Evolutionary conservation across 2,113 vertebrate genomes (phyloP), one percentile per base, ranked within the genome.

Genomic region (Hemibagrus wyckioides): DNA sequence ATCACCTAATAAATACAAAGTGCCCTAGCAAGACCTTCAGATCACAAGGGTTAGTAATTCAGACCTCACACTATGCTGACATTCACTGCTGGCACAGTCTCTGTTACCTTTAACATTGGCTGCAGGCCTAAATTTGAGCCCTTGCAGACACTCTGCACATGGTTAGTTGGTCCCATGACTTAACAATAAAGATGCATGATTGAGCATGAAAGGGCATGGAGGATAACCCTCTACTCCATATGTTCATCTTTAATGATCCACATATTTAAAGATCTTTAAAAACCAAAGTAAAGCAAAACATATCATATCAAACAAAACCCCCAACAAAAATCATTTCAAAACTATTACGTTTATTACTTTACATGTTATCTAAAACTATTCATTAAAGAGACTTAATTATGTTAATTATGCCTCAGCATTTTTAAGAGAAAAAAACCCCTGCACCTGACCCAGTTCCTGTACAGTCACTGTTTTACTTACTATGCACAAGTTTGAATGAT

Each of bases 391-490:
- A 25, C 6, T 57, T 9, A n/a, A n/a, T n/a, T n/a, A n/a, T n/a
- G n/a, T 81, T 81, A 3, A 81, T 41, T 23, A 23, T 57, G 52
- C 52, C 33, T 56, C 36, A 52, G 10, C n/a, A 33, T 79, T 54
- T 36, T 86, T 15, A 44, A 82, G 8, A 48, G 44, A 48, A 48
- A 48, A 28, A 15, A 21, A 33, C 23, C 36, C 54, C 83, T 48
- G 39, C 80, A 76, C 30, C 30, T 28, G 59, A 80, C 59, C 7
- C 39, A n/a, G 25, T 80, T 88, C 79, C n/a, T 88, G 86, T 80
- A 84, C 82, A 89, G 59, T 87, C 87, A 88, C 75, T 39, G 33
- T 80, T 63, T 10, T 48, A 77, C 82, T 83, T 44, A 80, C 56
- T 25, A 41, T 80, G 36, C 39, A 65, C 2, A 63, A 85, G 71